These are phyloP conservation scores for Neuroscelio doddi DNA, from an alignment of 2,888 invertebrate species.

Conservation along the genomic window DNA sequence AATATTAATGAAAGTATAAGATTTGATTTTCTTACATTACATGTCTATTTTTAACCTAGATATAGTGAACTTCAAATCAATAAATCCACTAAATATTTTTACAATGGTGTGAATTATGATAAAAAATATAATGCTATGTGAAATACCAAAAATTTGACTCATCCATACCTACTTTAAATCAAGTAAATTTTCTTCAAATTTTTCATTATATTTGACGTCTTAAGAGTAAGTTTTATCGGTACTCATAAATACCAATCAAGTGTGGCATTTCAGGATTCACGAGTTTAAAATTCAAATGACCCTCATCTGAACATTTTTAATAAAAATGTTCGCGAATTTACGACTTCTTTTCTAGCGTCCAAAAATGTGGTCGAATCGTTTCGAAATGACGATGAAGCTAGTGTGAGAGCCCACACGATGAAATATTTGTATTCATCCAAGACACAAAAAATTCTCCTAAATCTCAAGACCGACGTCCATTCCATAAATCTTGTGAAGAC, in stretches of 20 bases:
- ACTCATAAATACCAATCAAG: constrained; percentile 4
- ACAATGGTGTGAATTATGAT: too few species aligned
- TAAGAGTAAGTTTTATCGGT: constrained; percentile 2
- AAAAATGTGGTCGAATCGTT: constrained; percentile 15
- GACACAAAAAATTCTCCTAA: not conserved
- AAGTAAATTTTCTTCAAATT: too few species aligned
- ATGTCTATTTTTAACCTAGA: too few species aligned
- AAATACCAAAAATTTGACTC: too few species aligned
- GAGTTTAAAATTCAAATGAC: not conserved
- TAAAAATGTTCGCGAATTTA: constrained; percentile 43
- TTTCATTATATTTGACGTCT: constrained; percentile 7
- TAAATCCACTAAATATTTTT: too few species aligned
- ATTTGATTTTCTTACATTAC: too few species aligned
- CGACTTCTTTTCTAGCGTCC: constrained; percentile 19
- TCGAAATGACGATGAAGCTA: too few species aligned
- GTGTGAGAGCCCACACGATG: too few species aligned
- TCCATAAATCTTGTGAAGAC: constrained; percentile 7
- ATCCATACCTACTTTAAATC: too few species aligned
- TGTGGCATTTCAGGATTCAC: not conserved
- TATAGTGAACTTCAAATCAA: too few species aligned
- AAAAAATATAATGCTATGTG: too few species aligned
- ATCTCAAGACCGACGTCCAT: constrained; percentile 2
- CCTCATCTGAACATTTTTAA: constrained; percentile 23
- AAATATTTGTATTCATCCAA: constrained; percentile 8
- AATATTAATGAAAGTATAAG: too few species aligned